These are phyloP conservation scores for Eudasyphora cyanicolor DNA, from an alignment of 2,888 invertebrate genomes.

Conservation along the genomic window DNA sequence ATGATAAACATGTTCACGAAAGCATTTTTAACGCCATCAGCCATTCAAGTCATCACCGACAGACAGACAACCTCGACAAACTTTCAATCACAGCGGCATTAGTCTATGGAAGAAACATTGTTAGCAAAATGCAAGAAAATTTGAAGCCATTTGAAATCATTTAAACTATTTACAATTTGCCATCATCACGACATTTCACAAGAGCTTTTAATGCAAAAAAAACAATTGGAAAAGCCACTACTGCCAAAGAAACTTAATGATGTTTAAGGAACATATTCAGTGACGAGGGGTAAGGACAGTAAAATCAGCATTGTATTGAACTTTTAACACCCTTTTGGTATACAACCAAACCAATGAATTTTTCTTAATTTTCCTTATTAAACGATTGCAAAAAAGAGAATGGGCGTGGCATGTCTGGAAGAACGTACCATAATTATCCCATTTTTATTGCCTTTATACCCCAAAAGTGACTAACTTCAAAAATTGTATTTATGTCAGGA, in stretches of 20 bases:
- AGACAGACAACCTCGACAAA: not conserved
- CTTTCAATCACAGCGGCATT: slow-evolving; percentile 3
- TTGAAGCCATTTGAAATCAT: slow-evolving; percentile 74
- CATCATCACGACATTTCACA: slow-evolving; percentile 79
- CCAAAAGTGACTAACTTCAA: too few relatives aligned
- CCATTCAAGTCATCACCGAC: not conserved
- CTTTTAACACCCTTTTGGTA: too few relatives aligned
- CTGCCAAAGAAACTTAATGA: not conserved
- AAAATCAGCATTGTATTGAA: too few relatives aligned
- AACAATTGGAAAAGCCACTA: not conserved
- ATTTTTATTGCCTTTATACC: too few relatives aligned
- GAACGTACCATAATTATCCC: too few relatives aligned
- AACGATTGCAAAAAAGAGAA: too few relatives aligned
- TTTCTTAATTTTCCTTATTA: too few relatives aligned
- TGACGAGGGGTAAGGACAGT: too few relatives aligned
- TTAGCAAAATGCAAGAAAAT: slow-evolving; percentile 56
- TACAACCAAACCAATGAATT: too few relatives aligned
- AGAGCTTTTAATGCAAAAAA: slow-evolving; percentile 47
- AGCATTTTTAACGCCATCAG: slow-evolving; percentile 32
- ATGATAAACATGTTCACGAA: slow-evolving; percentile 37
- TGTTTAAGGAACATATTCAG: too few relatives aligned
- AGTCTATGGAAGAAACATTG: slow-evolving; percentile 36
- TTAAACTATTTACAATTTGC: slow-evolving; percentile 80
- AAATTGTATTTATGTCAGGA: too few relatives aligned
- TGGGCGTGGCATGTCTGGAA: too few relatives aligned